A percentile compares a stretch with the other conserved stretches of the same genome.
Evolutionary conservation across 2,888 invertebrate species (phyloP).

Genomic region (Apodemia zela): DNA sequence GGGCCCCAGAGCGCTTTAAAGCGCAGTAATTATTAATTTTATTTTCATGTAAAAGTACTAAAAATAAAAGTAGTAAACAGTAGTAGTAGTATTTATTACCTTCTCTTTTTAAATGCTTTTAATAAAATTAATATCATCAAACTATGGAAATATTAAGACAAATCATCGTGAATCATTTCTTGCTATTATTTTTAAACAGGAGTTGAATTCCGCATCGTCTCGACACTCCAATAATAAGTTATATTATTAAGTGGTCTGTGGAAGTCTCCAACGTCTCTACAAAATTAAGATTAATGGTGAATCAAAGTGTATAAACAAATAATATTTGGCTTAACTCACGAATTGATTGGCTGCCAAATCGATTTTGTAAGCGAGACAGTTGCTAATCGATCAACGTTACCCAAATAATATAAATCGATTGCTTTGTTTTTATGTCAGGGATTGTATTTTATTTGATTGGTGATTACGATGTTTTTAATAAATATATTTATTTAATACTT

Average conservation of each 20-base stretch:
- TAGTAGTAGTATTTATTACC: too few species aligned
- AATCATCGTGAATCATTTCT: not conserved
- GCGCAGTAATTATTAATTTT: too few species aligned
- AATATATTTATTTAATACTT: too few species aligned
- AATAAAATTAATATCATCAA: too few species aligned
- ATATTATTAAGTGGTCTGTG: not conserved
- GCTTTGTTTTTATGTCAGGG: constrained; percentile 2
- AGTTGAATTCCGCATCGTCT: not conserved
- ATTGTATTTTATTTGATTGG: not conserved
- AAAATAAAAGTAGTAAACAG: too few species aligned
- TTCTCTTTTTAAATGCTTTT: too few species aligned
- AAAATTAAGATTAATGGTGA: constrained; percentile 2
- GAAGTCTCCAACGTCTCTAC: not conserved
- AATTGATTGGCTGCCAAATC: constrained; percentile 13
- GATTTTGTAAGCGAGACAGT: constrained; percentile 9
- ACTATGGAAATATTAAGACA: not conserved
- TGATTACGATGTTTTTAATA: not conserved
- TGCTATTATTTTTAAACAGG: not conserved
- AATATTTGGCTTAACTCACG: not conserved
- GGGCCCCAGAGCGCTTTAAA: too few species aligned
- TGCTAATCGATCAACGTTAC: not conserved
- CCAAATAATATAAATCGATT: constrained; percentile 7
- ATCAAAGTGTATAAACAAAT: not conserved
- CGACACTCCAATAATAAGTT: not conserved
- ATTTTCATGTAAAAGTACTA: accelerated